Conservation (phyloP, 2,888 invertebrate species). For the Cetonia aurata region DNA sequence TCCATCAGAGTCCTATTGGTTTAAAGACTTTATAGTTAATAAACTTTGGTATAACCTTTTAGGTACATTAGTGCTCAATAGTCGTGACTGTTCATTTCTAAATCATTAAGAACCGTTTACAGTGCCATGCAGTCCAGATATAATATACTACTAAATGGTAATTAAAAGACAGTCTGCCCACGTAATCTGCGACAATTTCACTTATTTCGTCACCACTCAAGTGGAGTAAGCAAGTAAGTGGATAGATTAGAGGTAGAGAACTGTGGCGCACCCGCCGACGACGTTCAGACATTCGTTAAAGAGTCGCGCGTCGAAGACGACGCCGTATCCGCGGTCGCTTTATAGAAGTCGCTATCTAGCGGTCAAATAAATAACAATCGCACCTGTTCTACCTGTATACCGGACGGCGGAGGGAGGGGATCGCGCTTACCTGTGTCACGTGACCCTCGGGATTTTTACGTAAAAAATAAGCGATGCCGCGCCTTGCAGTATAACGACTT, state of each 20-base stretch:
- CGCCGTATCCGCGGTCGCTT: not conserved
- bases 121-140: not conserved
- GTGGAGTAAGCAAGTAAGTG: not conserved
- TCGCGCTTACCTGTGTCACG: slow-evolving; percentile 61
- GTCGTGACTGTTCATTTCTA: no score
- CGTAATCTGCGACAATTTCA: slow-evolving; percentile 29
- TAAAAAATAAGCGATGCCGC: slow-evolving; percentile 64
- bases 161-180: slow-evolving; percentile 16
- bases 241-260: slow-evolving; percentile 14
- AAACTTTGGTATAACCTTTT: no score
- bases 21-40: no score
- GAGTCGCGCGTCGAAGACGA: not conserved
- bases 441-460: slow-evolving; percentile 60
- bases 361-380: slow-evolving; percentile 52
- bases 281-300: slow-evolving; percentile 3
- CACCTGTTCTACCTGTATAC: slow-evolving; percentile 62
- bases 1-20: no score
- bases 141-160: slow-evolving; percentile 1
- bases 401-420: slow-evolving; percentile 58
- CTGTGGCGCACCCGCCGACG: not conserved
- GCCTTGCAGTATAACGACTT: slow-evolving; percentile 58
- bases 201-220: slow-evolving; percentile 26
- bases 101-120: no score
- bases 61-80: no score
- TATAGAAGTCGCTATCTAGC: slow-evolving; percentile 51